Percentiles rank a stretch among this genome's conserved stretches.
Evolutionary conservation across 2,113 vertebrate species (phyloP).

Genomic region (Pygoscelis adeliae): DNA sequence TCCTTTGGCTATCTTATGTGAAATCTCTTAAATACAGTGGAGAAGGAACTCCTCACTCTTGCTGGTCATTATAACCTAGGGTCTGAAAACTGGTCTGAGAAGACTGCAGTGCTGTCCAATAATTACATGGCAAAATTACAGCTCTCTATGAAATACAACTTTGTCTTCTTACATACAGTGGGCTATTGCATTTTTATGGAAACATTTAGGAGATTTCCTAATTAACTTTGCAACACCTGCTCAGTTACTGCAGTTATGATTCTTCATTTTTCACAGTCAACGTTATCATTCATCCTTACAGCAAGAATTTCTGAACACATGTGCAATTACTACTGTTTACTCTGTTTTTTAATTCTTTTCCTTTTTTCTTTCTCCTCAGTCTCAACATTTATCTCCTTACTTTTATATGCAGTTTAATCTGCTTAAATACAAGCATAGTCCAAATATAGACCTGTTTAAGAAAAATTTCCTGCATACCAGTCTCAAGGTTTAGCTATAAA

Average conservation of each 20-base stretch:
- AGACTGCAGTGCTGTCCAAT: neutral
- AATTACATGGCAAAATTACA: neutral
- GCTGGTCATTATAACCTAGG: neutral
- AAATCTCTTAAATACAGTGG: neutral
- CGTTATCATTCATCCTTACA: neutral
- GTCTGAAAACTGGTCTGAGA: neutral
- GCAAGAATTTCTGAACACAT: neutral
- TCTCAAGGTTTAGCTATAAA: constrained; percentile 24
- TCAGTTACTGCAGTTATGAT: neutral
- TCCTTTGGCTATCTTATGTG: neutral
- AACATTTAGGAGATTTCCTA: neutral
- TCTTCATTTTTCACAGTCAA: neutral
- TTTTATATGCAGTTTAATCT: neutral
- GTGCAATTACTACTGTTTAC: neutral
- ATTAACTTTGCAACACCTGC: constrained; percentile 6
- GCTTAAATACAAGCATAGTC: neutral
- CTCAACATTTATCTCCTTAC: neutral
- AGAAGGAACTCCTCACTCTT: neutral
- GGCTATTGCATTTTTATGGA: neutral
- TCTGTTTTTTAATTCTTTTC: neutral
- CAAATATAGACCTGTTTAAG: neutral
- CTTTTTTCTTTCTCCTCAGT: neutral
- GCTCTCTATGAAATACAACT: neutral
- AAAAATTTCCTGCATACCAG: neutral
- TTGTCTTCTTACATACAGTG: neutral